phyloP scores from a whole-genome alignment of 2,113 vertebrate genomes.

The Hypomesus transpacificus region DNA sequence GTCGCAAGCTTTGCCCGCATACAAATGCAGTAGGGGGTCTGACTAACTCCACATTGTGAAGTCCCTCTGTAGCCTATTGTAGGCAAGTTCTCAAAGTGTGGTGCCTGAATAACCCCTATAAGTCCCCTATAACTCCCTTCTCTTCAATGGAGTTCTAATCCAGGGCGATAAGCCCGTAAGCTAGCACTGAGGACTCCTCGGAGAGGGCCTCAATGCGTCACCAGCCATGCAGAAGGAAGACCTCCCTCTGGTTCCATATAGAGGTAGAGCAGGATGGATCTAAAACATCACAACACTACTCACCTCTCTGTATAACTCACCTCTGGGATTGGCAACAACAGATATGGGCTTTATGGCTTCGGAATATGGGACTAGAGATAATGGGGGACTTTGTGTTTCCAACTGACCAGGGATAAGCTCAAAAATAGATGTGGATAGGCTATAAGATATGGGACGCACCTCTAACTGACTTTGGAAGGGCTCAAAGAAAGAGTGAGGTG shows the following conservation, averaged over 20 bases:
- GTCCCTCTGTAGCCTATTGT: constrained; percentile 27
- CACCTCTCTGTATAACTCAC: constrained; percentile 47
- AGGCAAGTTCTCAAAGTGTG: constrained; percentile 44
- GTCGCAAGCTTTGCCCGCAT: neutral
- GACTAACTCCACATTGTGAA: constrained; percentile 26
- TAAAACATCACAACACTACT: constrained; percentile 62
- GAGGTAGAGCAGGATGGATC: constrained; percentile 46
- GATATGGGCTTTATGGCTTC: constrained; percentile 51
- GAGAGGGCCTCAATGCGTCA: constrained; percentile 43
- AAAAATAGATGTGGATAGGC: constrained; percentile 33
- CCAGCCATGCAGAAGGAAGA: constrained; percentile 45
- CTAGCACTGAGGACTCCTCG: constrained; percentile 40
- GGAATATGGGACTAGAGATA: constrained; percentile 27
- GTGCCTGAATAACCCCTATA: constrained; percentile 53
- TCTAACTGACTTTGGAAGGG: constrained; percentile 52
- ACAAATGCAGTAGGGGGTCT: constrained; percentile 16
- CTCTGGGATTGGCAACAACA: constrained; percentile 50
- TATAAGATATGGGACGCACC: constrained; percentile 54
- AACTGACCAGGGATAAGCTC: constrained; percentile 11
- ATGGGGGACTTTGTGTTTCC: neutral
- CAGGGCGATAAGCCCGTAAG: constrained; percentile 60
- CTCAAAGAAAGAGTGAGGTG: constrained; percentile 54
- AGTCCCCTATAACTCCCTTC: constrained; percentile 29
- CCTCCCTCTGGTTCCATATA: constrained; percentile 55
- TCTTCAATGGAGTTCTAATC: constrained; percentile 59